Percentiles rank a stretch among this genome's conserved stretches.
These are phyloP conservation scores for Abrostola tripartita DNA, from an alignment of 2,888 invertebrate species.

Conservation along the genomic window DNA sequence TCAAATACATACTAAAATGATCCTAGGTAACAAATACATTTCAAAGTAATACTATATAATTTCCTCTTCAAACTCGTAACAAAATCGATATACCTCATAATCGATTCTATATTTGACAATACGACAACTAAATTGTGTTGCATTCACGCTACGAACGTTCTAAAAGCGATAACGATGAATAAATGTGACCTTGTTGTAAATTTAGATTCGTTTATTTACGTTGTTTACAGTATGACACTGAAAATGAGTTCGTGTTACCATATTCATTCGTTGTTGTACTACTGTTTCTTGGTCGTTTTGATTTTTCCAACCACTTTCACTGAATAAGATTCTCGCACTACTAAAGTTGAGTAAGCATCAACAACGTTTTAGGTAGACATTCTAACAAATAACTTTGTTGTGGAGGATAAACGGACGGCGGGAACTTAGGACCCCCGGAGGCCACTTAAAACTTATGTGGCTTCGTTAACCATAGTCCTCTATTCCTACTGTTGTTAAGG, in stretches of 20 bases:
- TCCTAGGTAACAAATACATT: constrained; percentile 22
- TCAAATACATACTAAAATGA: constrained; percentile 23
- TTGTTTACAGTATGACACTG: constrained; percentile 24
- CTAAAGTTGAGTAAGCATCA: constrained; percentile 72
- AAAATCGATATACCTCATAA: constrained; percentile 14
- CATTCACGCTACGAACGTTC: constrained; percentile 11
- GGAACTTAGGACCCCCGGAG: constrained; percentile 79
- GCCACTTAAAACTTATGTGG: constrained; percentile 87
- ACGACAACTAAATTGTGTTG: constrained; percentile 24
- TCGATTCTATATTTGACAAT: constrained; percentile 10
- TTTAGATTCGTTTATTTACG: constrained; percentile 26
- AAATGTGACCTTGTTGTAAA: constrained; percentile 28
- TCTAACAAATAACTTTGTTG: constrained; percentile 84
- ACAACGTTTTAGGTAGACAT: constrained; percentile 77
- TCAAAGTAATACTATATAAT: constrained; percentile 15
- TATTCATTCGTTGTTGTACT: background rate
- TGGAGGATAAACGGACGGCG: constrained; percentile 80
- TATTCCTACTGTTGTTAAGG: constrained; percentile 74
- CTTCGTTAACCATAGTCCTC: constrained; percentile 82
- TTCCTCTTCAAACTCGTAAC: constrained; percentile 5
- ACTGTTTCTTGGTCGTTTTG: constrained; percentile 13
- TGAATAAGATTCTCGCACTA: constrained; percentile 52
- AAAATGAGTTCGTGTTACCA: background rate
- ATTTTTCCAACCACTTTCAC: constrained; percentile 40
- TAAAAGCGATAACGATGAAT: constrained; percentile 18